These are phyloP conservation scores for Percina caprodes DNA, from an alignment of 2,113 vertebrate genomes.

Conservation along the genomic window DNA sequence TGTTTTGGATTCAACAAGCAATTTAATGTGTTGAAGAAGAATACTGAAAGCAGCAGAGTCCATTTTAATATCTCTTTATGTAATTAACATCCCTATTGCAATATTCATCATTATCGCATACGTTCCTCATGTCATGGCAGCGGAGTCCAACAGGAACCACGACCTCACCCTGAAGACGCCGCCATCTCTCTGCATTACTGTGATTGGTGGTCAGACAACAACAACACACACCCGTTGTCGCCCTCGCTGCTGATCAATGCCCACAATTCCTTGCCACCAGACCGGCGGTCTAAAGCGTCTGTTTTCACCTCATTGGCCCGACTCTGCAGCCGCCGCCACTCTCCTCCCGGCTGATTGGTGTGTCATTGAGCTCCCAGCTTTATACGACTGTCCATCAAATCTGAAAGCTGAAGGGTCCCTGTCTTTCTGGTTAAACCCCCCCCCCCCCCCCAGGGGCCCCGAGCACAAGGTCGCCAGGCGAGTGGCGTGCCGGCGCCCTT, in stretches of 20 bases:
- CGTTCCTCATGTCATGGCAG: slow-evolving; percentile 2
- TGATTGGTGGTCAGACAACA: slow-evolving; percentile 51
- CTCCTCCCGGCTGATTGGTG: slow-evolving; percentile 64
- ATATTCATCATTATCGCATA: too few species aligned
- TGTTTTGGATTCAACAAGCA: too few species aligned
- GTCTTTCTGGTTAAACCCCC: slow-evolving; percentile 54
- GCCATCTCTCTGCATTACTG: slow-evolving; percentile 12
- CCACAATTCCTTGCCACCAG: slow-evolving; percentile 19
- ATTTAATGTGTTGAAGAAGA: too few species aligned
- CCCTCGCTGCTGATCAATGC: slow-evolving; percentile 56
- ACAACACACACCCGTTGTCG: slow-evolving; percentile 18
- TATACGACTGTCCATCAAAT: slow-evolving; percentile 73
- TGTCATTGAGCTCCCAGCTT: slow-evolving; percentile 70
- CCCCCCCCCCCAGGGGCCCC: slow-evolving; percentile 20
- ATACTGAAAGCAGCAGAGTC: too few species aligned
- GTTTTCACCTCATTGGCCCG: slow-evolving; percentile 30
- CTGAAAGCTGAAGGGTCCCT: slow-evolving; percentile 65
- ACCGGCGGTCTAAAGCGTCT: slow-evolving; percentile 39
- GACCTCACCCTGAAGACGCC: slow-evolving; percentile 26
- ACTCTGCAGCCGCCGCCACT: neutral
- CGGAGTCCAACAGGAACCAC: slow-evolving; percentile 7
- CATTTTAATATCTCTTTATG: too few species aligned
- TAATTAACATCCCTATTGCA: too few species aligned
- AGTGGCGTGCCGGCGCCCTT: slow-evolving; percentile 67
- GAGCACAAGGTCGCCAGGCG: slow-evolving; percentile 70